phyloP scores from a whole-genome alignment of 2,797 vertebrate species.

The Pseudomugil gertrudae region DNA sequence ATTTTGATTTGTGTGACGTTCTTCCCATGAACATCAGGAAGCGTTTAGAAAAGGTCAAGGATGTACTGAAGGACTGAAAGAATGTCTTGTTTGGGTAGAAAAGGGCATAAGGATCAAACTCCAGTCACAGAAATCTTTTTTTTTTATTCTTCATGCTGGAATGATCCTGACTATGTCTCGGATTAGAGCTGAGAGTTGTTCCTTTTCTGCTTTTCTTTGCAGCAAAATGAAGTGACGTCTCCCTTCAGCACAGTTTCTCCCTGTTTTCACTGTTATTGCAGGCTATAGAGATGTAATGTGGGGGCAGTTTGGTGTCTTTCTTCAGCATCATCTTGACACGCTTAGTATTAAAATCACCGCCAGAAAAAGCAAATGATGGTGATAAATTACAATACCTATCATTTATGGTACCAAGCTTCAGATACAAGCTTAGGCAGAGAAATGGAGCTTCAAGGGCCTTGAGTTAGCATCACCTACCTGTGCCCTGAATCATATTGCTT shows the following conservation, averaged over 20 bases:
- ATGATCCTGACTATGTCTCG: constrained; percentile 36
- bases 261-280: constrained; percentile 70
- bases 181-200: constrained; percentile 61
- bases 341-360: constrained; percentile 54
- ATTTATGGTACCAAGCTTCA: constrained; percentile 26
- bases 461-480: constrained; percentile 51
- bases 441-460: background rate
- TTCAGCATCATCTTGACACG: constrained; percentile 44
- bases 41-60: constrained; percentile 42
- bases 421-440: no score
- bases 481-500: constrained; percentile 23
- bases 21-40: constrained; percentile 14
- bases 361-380: constrained; percentile 32
- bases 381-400: constrained; percentile 36
- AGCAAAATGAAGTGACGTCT: constrained; percentile 72
- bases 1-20: constrained; percentile 28
- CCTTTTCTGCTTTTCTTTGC: constrained; percentile 47
- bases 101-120: background rate
- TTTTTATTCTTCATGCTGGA: constrained; percentile 15
- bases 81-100: constrained; percentile 1
- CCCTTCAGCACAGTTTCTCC: constrained; percentile 60
- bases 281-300: constrained; percentile 79
- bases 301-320: constrained; percentile 62
- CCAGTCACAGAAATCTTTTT: constrained; percentile 1
- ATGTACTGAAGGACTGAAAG: constrained; percentile 22